These are phyloP conservation scores for Drosophila paucipuncta DNA, from an alignment of 2,888 invertebrate species.

Conservation along the genomic window DNA sequence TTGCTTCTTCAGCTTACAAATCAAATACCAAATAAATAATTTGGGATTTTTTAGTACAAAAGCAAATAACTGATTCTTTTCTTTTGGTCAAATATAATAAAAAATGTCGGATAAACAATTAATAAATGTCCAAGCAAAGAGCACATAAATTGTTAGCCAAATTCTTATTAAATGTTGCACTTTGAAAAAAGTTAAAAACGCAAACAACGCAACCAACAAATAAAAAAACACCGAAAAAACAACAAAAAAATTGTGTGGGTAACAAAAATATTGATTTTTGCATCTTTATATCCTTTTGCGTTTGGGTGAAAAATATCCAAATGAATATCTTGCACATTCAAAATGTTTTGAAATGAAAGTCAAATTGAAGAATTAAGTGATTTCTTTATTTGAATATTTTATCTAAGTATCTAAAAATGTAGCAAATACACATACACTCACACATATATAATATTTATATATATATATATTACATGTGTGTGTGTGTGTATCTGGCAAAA, in stretches of 20 bases:
- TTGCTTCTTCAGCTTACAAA: background rate
- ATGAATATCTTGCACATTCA: background rate
- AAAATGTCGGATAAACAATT: conserved; percentile 61
- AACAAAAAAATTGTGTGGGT: conserved; percentile 23
- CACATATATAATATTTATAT: too few relatives aligned
- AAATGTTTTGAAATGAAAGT: background rate
- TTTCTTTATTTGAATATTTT: background rate
- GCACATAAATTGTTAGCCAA: conserved; percentile 8
- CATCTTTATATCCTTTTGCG: conserved; percentile 4
- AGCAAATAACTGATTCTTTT: conserved; percentile 29
- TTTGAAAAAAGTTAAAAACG: conserved; percentile 1
- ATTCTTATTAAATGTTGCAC: conserved; percentile 10
- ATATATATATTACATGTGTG: conserved; percentile 5
- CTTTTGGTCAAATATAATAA: conserved; percentile 45
- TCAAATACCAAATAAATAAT: conserved; percentile 12
- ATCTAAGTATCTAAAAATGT: conserved; percentile 8
- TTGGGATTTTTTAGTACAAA: conserved; percentile 42
- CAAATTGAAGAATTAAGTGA: background rate
- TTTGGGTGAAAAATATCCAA: conserved; percentile 10
- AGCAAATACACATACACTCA: background rate
- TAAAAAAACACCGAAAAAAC: background rate
- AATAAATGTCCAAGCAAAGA: conserved; percentile 31
- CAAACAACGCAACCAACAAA: background rate
- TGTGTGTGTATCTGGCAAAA: conserved; percentile 41
- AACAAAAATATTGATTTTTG: conserved; percentile 40